Conservation (phyloP, 2,888 invertebrate species). For the Sarcophaga rosellei region DNA sequence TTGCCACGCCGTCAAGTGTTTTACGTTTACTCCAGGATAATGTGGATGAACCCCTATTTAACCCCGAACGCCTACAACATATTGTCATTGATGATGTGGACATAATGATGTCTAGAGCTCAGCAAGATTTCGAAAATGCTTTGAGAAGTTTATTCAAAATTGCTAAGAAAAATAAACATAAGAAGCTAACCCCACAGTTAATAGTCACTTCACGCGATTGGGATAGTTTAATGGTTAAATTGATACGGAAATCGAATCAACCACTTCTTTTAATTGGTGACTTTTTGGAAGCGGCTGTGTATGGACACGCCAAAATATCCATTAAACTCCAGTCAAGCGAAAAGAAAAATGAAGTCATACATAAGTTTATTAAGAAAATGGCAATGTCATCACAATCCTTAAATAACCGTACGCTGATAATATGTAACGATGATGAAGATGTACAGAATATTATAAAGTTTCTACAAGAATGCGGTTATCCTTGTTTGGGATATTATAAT, state of each 20-base stretch:
- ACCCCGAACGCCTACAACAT: constrained; percentile 85
- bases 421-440: constrained; percentile 84
- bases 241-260: constrained; percentile 81
- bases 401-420: constrained; percentile 83
- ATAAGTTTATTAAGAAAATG: constrained; percentile 82
- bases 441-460: constrained; percentile 80
- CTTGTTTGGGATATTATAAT: constrained; percentile 69
- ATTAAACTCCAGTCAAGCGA: constrained; percentile 78
- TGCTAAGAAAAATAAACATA: constrained; percentile 55
- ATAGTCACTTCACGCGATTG: constrained; percentile 85
- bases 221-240: constrained; percentile 84
- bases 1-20: constrained; percentile 86
- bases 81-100: constrained; percentile 89
- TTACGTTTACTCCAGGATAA: constrained; percentile 82
- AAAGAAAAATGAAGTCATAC: constrained; percentile 77
- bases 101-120: constrained; percentile 81
- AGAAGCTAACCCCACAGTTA: constrained; percentile 82
- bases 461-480: constrained; percentile 71
- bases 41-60: constrained; percentile 81
- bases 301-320: constrained; percentile 83
- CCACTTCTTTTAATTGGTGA: constrained; percentile 87
- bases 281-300: constrained; percentile 88
- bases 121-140: constrained; percentile 67
- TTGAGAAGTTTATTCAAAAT: constrained; percentile 66
- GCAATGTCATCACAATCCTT: constrained; percentile 72